These are phyloP conservation scores for Chrysolina americana DNA, from an alignment of 2,888 invertebrate species.

Conservation along the genomic window DNA sequence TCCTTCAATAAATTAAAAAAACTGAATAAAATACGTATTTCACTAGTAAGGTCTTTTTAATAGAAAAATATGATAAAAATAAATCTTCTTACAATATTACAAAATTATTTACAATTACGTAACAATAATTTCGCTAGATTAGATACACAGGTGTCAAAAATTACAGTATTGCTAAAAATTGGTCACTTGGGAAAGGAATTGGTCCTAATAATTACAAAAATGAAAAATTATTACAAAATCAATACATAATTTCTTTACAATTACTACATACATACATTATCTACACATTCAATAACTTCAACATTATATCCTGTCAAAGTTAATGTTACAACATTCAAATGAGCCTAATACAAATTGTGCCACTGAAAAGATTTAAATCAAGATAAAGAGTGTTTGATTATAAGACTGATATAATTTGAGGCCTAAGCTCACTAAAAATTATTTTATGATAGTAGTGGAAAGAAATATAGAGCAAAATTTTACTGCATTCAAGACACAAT, in stretches of 20 bases:
- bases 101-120: constrained; percentile 54
- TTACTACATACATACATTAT: constrained; percentile 25
- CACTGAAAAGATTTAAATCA: background rate
- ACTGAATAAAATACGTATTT: constrained; percentile 26
- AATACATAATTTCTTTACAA: constrained; percentile 20
- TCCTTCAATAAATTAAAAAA: background rate
- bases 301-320: background rate
- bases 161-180: constrained; percentile 42
- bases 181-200: constrained; percentile 50
- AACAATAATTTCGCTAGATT: constrained; percentile 44
- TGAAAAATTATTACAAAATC: constrained; percentile 19
- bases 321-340: constrained; percentile 12
- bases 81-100: constrained; percentile 47
- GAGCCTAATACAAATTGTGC: constrained; percentile 1
- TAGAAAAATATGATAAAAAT: constrained; percentile 54
- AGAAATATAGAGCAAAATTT: too few relatives aligned
- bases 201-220: constrained; percentile 44
- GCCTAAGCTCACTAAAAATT: too few relatives aligned
- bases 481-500: too few relatives aligned
- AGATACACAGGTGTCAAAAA: constrained; percentile 36
- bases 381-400: background rate
- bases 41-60: constrained; percentile 47
- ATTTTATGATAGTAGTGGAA: too few relatives aligned
- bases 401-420: too few relatives aligned
- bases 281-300: constrained; percentile 22